phyloP scores from a whole-genome alignment of 2,888 invertebrate species.

The Lycaena phlaeas region DNA sequence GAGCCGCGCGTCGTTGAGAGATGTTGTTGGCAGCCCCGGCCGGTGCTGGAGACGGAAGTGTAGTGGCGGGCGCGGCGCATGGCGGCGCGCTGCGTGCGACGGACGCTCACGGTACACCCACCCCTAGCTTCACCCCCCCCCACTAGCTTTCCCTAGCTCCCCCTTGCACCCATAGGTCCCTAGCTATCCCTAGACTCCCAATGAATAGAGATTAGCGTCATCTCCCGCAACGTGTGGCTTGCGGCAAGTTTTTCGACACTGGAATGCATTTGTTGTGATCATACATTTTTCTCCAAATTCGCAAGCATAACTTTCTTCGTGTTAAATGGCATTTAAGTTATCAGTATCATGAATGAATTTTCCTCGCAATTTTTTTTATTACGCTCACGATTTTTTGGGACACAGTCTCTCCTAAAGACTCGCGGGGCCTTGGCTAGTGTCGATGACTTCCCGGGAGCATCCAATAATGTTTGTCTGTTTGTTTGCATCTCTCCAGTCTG shows the following conservation, averaged over 20 bases:
- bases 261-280: conserved; percentile 8
- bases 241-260: conserved; percentile 21
- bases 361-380: background rate
- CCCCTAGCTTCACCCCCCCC: conserved; percentile 19
- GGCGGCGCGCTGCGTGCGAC: conserved; percentile 61
- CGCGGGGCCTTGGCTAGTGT: conserved; percentile 23
- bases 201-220: conserved; percentile 13
- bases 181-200: conserved; percentile 12
- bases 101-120: conserved; percentile 63
- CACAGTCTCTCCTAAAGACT: background rate
- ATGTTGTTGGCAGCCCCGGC: conserved; percentile 70
- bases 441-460: conserved; percentile 42
- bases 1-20: conserved; percentile 66
- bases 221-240: conserved; percentile 18
- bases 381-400: conserved; percentile 7
- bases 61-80: conserved; percentile 71
- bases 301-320: background rate
- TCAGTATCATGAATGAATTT: background rate
- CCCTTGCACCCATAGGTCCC: conserved; percentile 17
- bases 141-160: conserved; percentile 17
- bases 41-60: conserved; percentile 70
- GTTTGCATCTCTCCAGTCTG: conserved; percentile 47
- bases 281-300: background rate
- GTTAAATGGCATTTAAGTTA: background rate
- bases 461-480: conserved; percentile 46